These are phyloP conservation scores for Stenolophus ochropezus DNA, from an alignment of 2,888 invertebrate species.

Conservation along the genomic window DNA sequence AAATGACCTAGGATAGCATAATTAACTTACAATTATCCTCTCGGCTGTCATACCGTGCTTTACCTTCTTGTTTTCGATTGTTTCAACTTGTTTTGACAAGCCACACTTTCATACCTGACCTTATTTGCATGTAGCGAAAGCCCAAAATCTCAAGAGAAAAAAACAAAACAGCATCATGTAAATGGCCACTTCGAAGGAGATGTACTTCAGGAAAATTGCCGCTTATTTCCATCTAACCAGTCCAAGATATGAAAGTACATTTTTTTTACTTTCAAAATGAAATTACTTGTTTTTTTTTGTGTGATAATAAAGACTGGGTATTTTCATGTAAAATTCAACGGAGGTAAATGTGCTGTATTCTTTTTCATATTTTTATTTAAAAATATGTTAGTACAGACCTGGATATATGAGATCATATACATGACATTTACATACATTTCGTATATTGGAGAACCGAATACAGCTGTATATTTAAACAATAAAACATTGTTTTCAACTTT, in stretches of 20 bases:
- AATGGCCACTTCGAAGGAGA: constrained; percentile 2
- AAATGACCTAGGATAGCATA: constrained; percentile 22
- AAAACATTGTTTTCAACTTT: background rate
- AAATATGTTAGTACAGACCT: background rate
- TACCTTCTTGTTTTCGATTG: constrained; percentile 40
- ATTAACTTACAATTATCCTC: constrained; percentile 21
- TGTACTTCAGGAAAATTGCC: constrained; percentile 13
- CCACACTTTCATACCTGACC: constrained; percentile 43
- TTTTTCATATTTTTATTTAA: background rate
- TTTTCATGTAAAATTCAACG: background rate
- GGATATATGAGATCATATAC: background rate
- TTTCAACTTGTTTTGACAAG: constrained; percentile 43
- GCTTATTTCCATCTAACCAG: constrained; percentile 5
- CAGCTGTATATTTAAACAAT: background rate
- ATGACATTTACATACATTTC: background rate
- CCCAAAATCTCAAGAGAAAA: constrained; percentile 24
- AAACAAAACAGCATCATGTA: constrained; percentile 30
- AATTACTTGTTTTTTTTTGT: constrained; percentile 2
- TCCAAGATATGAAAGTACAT: constrained; percentile 1
- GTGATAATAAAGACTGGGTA: constrained; percentile 9
- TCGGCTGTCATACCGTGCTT: constrained; percentile 13
- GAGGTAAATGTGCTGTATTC: background rate
- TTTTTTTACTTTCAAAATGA: constrained; percentile 9
- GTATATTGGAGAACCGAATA: background rate
- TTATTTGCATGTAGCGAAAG: constrained; percentile 47